Evolutionary conservation across 2,888 invertebrate species (phyloP), one percentile per base, ranked within the genome.

Genomic region (Ischnus inquisitorius): DNA sequence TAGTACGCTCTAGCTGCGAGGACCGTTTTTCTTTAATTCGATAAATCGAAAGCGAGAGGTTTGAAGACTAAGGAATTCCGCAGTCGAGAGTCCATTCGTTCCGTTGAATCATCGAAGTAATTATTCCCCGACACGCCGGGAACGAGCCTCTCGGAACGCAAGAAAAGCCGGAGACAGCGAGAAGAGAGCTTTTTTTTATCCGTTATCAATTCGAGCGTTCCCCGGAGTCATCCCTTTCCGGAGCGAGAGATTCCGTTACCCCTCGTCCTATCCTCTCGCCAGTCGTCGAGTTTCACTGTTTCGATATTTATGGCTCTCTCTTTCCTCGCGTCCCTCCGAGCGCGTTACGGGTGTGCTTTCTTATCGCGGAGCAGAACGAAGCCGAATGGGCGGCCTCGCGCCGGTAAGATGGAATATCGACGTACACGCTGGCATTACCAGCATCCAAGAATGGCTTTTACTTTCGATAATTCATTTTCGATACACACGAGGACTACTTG

Each of bases 191-290:
- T 28, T 25, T 57, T 28, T 57, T 28, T 90, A 91, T 91, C 90
- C 90, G 88, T 91, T 92, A 91, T 92, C 92, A 92, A 91, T 91
- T 90, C 90, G 89, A 88, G 39, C 48, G 51, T 39, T 25, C 39
- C 34, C 2, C 12, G 86, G 86, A 87, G 85, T 87, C 87, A 86
- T 84, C 84, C 84, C 84, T 86, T 84, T 82, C 79, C 74, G 12
- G 10, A n/a, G 57, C 2, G 16, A 69, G 22, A 28, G 60, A 62
- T 74, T 74, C 51, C 39, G 22, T 19, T 62, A 88, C 87, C 88
- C 89, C 85, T 87, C 87, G 85, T 86, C 87, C 86, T 87, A 90
- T 88, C 88, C 89, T 90, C 88, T 88, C 90, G 87, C 87, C 67
- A 68, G 69, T 82, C 77, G 67, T 68, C 77, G 71, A 71, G 72